Evolutionary conservation across 2,797 vertebrate species (phyloP).

Genomic region (Acanthis flammea): DNA sequence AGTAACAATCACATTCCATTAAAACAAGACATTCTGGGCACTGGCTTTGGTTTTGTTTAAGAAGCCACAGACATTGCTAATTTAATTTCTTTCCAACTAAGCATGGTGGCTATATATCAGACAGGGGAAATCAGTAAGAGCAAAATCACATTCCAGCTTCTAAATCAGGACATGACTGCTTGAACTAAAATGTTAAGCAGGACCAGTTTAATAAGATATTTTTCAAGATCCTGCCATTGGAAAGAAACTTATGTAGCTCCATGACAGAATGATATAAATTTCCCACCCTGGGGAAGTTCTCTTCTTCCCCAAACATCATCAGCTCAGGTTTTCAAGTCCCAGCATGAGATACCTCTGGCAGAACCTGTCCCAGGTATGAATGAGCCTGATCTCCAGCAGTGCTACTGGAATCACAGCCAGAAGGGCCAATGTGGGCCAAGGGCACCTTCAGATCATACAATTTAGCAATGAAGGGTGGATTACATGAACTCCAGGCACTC

Average conservation of each 20-base stretch:
- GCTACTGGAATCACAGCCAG: background rate
- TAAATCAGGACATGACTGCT: background rate
- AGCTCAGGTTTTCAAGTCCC: background rate
- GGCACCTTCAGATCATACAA: background rate
- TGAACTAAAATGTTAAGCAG: background rate
- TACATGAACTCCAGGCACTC: background rate
- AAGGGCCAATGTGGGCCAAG: background rate
- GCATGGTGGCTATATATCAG: background rate
- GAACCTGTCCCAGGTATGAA: background rate
- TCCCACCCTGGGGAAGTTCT: background rate
- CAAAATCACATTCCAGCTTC: background rate
- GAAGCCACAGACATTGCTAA: background rate
- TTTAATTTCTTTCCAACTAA: background rate
- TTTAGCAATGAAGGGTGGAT: rapidly evolving
- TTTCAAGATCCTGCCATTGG: background rate
- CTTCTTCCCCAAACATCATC: background rate
- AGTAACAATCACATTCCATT: background rate
- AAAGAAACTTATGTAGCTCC: background rate
- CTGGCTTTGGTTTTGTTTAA: background rate
- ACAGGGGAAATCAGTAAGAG: background rate
- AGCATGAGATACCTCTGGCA: background rate
- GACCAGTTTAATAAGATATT: background rate
- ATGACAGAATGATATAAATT: background rate
- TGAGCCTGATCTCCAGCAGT: rapidly evolving
- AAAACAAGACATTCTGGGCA: background rate